Percentiles rank a stretch among this genome's conserved stretches.
phyloP scores from a whole-genome alignment of 2,888 invertebrate genomes.

The Aphodius sticticus region DNA sequence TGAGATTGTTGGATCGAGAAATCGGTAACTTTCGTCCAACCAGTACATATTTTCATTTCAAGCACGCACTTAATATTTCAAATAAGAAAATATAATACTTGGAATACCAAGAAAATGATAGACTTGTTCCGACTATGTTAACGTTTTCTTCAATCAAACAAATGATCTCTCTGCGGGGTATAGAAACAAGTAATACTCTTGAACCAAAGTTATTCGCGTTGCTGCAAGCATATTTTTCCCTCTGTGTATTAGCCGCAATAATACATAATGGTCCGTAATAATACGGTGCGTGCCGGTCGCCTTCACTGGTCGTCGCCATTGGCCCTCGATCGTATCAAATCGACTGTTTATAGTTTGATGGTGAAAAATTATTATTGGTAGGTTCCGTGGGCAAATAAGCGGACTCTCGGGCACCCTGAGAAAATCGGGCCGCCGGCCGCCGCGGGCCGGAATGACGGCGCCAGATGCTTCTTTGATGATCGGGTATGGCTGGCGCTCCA shows the following conservation, averaged over 20 bases:
- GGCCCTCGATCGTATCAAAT: constrained; percentile 60
- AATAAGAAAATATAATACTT: too few species aligned
- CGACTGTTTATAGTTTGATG: constrained; percentile 60
- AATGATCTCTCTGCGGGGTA: too few species aligned
- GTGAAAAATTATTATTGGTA: constrained; percentile 61
- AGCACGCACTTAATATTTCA: too few species aligned
- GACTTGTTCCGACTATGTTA: too few species aligned
- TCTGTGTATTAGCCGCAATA: constrained; percentile 62
- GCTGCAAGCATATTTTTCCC: too few species aligned
- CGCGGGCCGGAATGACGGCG: constrained; percentile 53
- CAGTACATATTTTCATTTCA: too few species aligned
- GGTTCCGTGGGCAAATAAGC: constrained; percentile 56
- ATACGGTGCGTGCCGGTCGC: constrained; percentile 56
- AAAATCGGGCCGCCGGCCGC: constrained; percentile 4
- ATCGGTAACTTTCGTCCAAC: too few species aligned
- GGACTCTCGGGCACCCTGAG: constrained; percentile 46
- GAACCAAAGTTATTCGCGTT: too few species aligned
- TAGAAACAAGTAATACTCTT: too few species aligned
- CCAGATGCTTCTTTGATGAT: constrained; percentile 60
- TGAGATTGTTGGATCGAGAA: too few species aligned
- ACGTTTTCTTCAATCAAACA: too few species aligned
- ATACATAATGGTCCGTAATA: constrained; percentile 62
- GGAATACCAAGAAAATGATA: too few species aligned
- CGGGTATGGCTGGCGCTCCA: constrained; percentile 48
- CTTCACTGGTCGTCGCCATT: constrained; percentile 40